Evolutionary conservation across 2,888 invertebrate species (phyloP).

Genomic region (Pseudococcus longispinus): DNA sequence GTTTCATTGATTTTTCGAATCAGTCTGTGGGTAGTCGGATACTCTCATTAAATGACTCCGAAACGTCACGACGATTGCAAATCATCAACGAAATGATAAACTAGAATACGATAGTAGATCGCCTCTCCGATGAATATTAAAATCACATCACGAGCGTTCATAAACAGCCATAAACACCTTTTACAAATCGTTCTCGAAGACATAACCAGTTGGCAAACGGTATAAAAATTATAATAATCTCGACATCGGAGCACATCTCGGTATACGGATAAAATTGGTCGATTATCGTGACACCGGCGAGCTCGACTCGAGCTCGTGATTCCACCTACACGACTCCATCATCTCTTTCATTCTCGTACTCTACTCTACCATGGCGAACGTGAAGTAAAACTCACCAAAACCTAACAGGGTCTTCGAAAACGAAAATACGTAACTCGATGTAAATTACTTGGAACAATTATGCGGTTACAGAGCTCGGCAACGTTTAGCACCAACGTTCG

Average conservation of each 20-base stretch:
- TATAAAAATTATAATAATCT: not conserved
- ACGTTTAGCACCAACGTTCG: conserved; percentile 16
- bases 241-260: not conserved
- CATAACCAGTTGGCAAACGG: not conserved
- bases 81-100: not conserved
- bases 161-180: not conserved
- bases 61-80: too few relatives aligned
- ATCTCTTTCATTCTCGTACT: not conserved
- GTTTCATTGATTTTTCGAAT: too few relatives aligned
- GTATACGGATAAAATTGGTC: not conserved
- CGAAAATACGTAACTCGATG: not conserved
- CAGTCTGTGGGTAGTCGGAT: too few relatives aligned
- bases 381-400: not conserved
- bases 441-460: not conserved
- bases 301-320: not conserved
- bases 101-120: not conserved
- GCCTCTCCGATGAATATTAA: not conserved
- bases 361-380: not conserved
- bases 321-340: not conserved
- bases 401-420: not conserved
- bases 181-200: not conserved
- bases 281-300: not conserved
- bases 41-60: too few relatives aligned
- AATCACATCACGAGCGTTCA: not conserved
- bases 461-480: not conserved